Base-by-base conservation (phyloP, 2,797 vertebrate genomes). In the Coendou prehensilis region DNA sequence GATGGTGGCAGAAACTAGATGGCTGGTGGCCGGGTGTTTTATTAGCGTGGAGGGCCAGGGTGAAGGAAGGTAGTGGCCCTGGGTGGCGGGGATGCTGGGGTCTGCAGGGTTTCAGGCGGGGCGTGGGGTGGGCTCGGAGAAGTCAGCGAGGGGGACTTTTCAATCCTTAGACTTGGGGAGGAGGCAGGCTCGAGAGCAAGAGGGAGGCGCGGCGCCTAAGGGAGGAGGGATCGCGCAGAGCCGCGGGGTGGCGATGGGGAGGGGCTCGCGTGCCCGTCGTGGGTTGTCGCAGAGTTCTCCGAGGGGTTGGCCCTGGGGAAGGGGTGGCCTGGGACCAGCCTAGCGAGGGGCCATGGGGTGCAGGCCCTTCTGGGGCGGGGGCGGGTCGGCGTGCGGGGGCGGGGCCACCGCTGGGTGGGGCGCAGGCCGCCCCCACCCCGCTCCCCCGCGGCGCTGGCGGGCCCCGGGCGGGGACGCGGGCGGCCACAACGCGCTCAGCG, bases 381-480 rank as follows among this genome's bases (percentile, higher is more conserved):
- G 37, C 59, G 87, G 85, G 78, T 57, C 93, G 30, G 73, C 80
- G 81, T 14, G 45, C 2, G 54, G 93, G 94, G 96, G 95, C 94
- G 97, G 87, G 69, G 73, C 73, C 79, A 26, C n/a, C 9, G 75
- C 82, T 61, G 94, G 91, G 87, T 75, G 95, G 88, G 93, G 89
- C 69, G 45, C 75, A 14, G 22, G 73, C 50, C 61, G n/a, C 83
- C 64, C 87, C 54, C 52, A 26, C 20, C 9, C 45, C 18, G 37
- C 37, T 71, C 82, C 18, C 45, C 56, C 26, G 8, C 14, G 82
- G 83, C 89, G 78, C 57, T 47, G 97, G 90, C 79, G 14, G 22
- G 30, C 63, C 15, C 81, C 76, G 50, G 95, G 97, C 92, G 79
- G 91, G 94, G 97, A 96, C 94, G 37, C 82, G 84, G 93, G 91